Base-by-base conservation (phyloP, 1,140 invertebrate species). In the Cyclargus thomasi region DNA sequence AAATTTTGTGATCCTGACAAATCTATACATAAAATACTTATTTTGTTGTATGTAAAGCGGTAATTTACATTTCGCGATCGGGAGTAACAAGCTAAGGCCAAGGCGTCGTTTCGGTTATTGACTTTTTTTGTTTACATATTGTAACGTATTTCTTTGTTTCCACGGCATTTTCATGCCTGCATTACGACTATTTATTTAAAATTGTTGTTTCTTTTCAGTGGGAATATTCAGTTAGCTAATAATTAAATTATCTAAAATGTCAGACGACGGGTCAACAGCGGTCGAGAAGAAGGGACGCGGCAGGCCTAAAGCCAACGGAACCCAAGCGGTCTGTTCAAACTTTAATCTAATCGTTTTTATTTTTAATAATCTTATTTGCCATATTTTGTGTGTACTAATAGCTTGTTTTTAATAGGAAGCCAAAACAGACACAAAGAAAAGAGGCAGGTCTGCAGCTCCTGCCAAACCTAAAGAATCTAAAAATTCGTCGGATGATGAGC, bases 281-380 rank as follows among this genome's bases (percentile, higher is more conserved):
- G 90, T 91, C 57, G 90, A 91, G 80, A 91, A 91, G 82, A 91
- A 91, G 74, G 90, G 90, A 71, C 83, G 90, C 71, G 90, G 90
- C 63, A 88, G 90, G 80, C 88, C 90, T 59, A 91, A 91, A 82
- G 70, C 90, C 16, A 91, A 91, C 83, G 90, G 90, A 79, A 91
- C 88, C 78, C 88, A 83, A 81, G 74, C 83, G 35, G 87, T 86
- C 53, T 74, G 80, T 74, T 67, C 1, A 29, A 4, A 29, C 29
- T 29, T 29, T 29, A 59, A 17, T 17, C 35, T 29, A 59, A 17
- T 17, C 35, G 22, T 53, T 11, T 73, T 20, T 55, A 29, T 29
- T 66, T 62, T 20, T 17, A 3, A 7, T 29, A 29, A 29, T 7
- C 29, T 29, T 7, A 29, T 29, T 29, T 29, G 29, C 29, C 29